Conservation (phyloP, 2,113 vertebrate genomes). For the Rhodinocichla rosea region DNA sequence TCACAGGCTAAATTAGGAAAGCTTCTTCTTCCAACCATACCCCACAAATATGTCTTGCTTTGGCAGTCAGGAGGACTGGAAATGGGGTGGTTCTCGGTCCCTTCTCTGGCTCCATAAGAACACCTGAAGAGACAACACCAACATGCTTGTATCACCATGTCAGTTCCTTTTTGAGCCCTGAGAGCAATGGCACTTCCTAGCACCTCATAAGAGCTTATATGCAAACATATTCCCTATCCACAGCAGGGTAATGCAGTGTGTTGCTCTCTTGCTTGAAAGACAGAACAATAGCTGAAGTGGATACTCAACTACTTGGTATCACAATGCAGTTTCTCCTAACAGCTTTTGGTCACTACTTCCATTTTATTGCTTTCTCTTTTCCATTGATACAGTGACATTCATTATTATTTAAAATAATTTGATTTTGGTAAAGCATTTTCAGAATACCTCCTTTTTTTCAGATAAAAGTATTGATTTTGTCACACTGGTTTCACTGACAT, state of each 20-base stretch:
- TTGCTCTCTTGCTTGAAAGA: neutral
- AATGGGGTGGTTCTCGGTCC: fast-evolving
- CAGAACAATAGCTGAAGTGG: neutral
- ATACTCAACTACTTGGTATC: neutral
- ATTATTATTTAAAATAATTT: neutral
- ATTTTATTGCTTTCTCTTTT: neutral
- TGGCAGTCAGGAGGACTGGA: neutral
- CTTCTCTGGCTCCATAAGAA: neutral
- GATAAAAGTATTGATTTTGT: neutral
- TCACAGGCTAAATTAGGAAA: neutral
- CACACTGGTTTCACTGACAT: neutral
- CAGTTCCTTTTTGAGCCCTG: neutral
- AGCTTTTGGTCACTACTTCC: neutral
- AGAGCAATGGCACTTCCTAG: neutral
- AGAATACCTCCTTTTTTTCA: neutral
- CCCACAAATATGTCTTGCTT: neutral
- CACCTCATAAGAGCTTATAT: neutral
- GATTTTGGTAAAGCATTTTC: neutral
- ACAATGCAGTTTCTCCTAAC: neutral
- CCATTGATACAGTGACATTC: neutral
- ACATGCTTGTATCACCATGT: neutral
- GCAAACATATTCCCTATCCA: neutral
- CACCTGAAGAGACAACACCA: neutral
- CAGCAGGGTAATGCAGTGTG: neutral
- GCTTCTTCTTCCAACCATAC: neutral